These are phyloP conservation scores for Leucoraja ocellata DNA, from an alignment of 2,797 vertebrate genomes.

Conservation along the genomic window DNA sequence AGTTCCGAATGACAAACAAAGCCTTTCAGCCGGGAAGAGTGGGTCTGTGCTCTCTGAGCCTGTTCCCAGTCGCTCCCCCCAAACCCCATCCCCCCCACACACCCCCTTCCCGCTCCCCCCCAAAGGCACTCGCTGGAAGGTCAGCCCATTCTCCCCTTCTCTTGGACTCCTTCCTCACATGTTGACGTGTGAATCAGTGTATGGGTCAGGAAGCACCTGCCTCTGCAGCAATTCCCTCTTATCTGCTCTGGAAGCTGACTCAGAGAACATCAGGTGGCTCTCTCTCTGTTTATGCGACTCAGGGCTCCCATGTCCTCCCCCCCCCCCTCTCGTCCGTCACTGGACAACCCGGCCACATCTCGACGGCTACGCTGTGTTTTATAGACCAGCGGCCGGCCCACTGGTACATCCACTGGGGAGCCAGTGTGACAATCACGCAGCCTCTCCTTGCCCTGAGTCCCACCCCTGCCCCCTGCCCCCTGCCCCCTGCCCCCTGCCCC, in stretches of 20 bases:
- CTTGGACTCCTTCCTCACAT: slow-evolving; percentile 12
- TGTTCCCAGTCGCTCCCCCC: neutral
- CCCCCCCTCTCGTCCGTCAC: slow-evolving; percentile 57
- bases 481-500: no score
- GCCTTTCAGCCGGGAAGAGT: neutral
- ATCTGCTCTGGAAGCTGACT: slow-evolving; percentile 53
- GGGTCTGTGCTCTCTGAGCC: neutral
- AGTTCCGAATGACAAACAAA: slow-evolving; percentile 27
- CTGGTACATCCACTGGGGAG: neutral
- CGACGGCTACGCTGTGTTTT: neutral
- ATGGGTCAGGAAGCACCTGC: slow-evolving; percentile 23
- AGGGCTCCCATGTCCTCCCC: slow-evolving; percentile 45
- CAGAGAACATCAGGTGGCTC: slow-evolving; percentile 89
- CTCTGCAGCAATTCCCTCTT: neutral
- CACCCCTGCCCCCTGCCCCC: neutral
- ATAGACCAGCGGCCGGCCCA: neutral
- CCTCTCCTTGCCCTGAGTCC: neutral
- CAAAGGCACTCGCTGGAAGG: neutral
- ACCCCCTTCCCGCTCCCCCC: no score
- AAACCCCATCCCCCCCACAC: no score
- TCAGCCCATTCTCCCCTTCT: slow-evolving; percentile 19
- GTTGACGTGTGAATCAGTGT: slow-evolving; percentile 21
- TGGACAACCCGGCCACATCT: slow-evolving; percentile 43
- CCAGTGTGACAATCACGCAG: neutral
- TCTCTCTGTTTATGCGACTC: slow-evolving; percentile 83